Base-by-base conservation (phyloP, 2,797 vertebrate species). In the Distichodus sexfasciatus region DNA sequence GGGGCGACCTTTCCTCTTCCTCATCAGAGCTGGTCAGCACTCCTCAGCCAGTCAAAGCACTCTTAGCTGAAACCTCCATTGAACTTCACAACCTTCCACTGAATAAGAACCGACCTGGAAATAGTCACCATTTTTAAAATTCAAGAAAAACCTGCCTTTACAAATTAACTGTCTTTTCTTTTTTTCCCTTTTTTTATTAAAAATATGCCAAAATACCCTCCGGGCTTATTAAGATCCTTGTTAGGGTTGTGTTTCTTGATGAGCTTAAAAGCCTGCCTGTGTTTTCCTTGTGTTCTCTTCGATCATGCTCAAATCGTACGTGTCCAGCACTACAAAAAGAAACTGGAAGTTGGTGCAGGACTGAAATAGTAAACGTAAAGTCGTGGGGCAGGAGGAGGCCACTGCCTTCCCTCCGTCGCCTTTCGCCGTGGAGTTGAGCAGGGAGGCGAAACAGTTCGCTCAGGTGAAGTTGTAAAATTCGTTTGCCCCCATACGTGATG, bases 401-500 rank as follows among this genome's bases (percentile, higher is more conserved):
- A 91, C 79, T 0, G 81, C 40, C 0, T 72, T 74, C 43, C 48
- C 0, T 7, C 54, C 9, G 1, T 63, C 64, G 0, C 50, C 5
- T 6, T 66, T 57, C 0, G 36, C 10, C 2, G 80, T 77, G 59
- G 90, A 94, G 87, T 94, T 93, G 55, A 99, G 91, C 43, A 69
- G 46, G 0, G 84, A 96, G 2, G 40, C 57, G 11, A 77, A 66
- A 72, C 97, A 86, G 26, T 73, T 76, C 24, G 86, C 81, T 75
- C 95, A 82, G 76, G 82, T 92, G 86, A 98, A 99, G 85, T 98
- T 98, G 14, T 98, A 99, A 3, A 98, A 89, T 81, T 99, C 96
- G 19, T 99, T 99, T 98, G 0, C 96, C 96, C n/a, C 96, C 96
- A 98, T 0, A 92, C 87, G n/a, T 98, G 95, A 64, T 96, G 93